Base-by-base conservation (phyloP, 53 echinoderm and acorn worm genomes). In the Antedon mediterranea region DNA sequence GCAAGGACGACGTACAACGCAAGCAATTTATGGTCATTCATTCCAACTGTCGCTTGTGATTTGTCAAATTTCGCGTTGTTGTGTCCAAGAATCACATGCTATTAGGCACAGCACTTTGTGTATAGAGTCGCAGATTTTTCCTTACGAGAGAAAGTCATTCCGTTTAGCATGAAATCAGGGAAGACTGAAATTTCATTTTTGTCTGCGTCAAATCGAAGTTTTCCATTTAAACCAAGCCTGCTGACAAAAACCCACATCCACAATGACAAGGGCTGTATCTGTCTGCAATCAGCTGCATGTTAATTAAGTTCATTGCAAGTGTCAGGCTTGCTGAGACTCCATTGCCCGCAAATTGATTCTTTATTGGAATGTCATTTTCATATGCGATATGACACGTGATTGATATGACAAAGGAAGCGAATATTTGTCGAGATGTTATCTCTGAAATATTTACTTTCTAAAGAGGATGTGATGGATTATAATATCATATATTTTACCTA, bases 401-500 rank as follows among this genome's bases (percentile, higher is more conserved):
- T 57, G 57, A 57, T 57, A 13, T 23, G 57, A 11, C 57, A 57
- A 57, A 8, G 23, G 57, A 57, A 57, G 23, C 7, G 37, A 37
- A 37, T 37, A 11, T 37, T 37, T 37, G 37, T 37, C 37, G 37
- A 37, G 4, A 37, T n/a, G 57, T 57, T 57, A 15, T 57, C 57
- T 57, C 2, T 57, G 57, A 57, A 23, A 57, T 57, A 18, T 57
- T 57, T 57, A 8, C 57, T 57, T 57, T 23, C 20, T 57, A 57
- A 57, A 2, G 57, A 23, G 23, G 57, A 57, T 23, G 57, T 20
- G 23, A 57, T 77, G 34, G 18, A 42, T 28, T 76, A 76, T 28
- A 76, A 29, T 34, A 76, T 34, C 31, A 77, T 43, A 77, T 77
- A 34, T 43, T 30, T 42, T 31, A 34, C 78, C 28, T 41, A 28